Percentiles rank a stretch among this genome's conserved stretches.
Conservation (phyloP, 2,797 vertebrate genomes). For the Thaleichthys pacificus region DNA sequence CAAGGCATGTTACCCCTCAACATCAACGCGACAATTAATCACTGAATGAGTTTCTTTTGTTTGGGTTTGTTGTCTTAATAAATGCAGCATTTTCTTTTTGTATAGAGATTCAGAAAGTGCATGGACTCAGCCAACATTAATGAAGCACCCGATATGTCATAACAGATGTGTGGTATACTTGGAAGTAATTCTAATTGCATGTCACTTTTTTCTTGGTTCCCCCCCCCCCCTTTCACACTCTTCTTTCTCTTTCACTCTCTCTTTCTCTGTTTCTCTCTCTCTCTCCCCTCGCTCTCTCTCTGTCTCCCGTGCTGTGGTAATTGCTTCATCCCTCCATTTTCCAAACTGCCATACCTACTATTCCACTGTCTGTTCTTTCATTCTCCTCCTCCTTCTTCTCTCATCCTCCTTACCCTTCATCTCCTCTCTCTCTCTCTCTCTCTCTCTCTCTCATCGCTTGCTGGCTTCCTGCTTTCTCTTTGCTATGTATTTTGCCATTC, state of each 20-base stretch:
- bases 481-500: slow-evolving; percentile 51
- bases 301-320: slow-evolving; percentile 22
- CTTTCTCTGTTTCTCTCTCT: slow-evolving; percentile 12
- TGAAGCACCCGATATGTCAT: slow-evolving; percentile 63
- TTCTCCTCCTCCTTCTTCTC: slow-evolving; percentile 40
- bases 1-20: slow-evolving; percentile 58
- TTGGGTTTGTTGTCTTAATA: slow-evolving; percentile 50
- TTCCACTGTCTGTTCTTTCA: too few species aligned
- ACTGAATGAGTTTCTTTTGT: slow-evolving; percentile 42
- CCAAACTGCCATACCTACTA: too few species aligned
- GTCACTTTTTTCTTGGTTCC: slow-evolving; percentile 83
- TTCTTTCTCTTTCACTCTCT: slow-evolving; percentile 21
- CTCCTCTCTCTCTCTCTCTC: slow-evolving; percentile 35
- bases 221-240: slow-evolving; percentile 44
- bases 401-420: not conserved
- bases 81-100: slow-evolving; percentile 46
- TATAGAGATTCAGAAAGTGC: slow-evolving; percentile 64
- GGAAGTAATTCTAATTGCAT: slow-evolving; percentile 92
- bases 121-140: slow-evolving; percentile 59
- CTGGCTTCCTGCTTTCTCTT: slow-evolving; percentile 48
- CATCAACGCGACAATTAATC: slow-evolving; percentile 54
- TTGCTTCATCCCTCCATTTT: too few species aligned
- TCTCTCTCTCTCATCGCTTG: slow-evolving; percentile 46
- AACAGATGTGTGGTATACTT: slow-evolving; percentile 80
- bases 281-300: slow-evolving; percentile 19